These are phyloP conservation scores for Platyrinchus mystaceus DNA, from an alignment of 2,797 vertebrate genomes.

Conservation along the genomic window DNA sequence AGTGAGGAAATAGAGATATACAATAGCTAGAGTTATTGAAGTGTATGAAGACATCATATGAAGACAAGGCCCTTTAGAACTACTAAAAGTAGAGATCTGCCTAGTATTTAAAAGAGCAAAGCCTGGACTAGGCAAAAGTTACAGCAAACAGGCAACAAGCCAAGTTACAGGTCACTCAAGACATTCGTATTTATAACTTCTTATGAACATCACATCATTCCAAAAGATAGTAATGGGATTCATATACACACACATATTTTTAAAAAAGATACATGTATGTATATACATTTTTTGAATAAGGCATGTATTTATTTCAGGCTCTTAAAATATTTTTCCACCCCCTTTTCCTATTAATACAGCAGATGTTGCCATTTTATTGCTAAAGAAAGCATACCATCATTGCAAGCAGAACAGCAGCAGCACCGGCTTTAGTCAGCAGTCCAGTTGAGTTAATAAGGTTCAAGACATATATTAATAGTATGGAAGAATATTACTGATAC, in stretches of 20 bases:
- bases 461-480: background rate
- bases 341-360: background rate
- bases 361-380: slow-evolving; percentile 37
- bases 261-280: background rate
- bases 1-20: background rate
- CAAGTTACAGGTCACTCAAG: background rate
- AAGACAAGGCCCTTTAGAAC: background rate
- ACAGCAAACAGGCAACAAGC: background rate
- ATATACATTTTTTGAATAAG: slow-evolving; percentile 21
- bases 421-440: background rate
- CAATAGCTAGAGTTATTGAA: background rate
- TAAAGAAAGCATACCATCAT: slow-evolving; percentile 7
- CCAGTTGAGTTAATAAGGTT: background rate
- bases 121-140: background rate
- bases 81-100: background rate
- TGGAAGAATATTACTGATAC: background rate
- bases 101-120: background rate
- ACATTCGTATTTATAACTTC: background rate
- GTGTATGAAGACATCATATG: background rate
- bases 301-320: slow-evolving; percentile 33
- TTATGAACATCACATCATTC: background rate
- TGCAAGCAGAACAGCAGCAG: slow-evolving; percentile 23
- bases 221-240: background rate
- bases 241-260: background rate
- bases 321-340: background rate